phyloP scores from a whole-genome alignment of 2,797 vertebrate genomes.

The Mus caroli region DNA sequence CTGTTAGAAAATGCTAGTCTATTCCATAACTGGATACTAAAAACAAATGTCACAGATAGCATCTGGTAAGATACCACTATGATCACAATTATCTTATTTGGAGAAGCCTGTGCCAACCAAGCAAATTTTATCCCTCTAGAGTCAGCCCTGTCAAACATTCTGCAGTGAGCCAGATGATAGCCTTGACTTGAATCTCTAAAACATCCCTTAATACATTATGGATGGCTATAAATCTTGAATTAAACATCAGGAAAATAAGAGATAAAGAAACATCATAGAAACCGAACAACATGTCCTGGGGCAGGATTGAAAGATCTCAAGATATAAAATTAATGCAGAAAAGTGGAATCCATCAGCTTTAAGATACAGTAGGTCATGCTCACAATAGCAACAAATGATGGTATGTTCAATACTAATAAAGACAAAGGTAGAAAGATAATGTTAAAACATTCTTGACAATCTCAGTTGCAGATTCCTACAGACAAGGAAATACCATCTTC shows the following conservation, averaged over 20 bases:
- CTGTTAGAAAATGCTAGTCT: constrained; percentile 28
- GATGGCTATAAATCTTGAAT: background rate
- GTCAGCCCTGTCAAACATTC: background rate
- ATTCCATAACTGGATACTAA: background rate
- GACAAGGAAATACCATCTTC: background rate
- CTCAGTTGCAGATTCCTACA: background rate
- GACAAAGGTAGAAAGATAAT: background rate
- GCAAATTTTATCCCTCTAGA: background rate
- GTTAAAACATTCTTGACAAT: background rate
- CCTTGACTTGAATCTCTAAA: background rate
- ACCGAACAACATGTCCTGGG: background rate
- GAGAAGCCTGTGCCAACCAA: constrained; percentile 1
- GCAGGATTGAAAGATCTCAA: background rate
- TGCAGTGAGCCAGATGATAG: background rate
- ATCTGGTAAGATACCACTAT: background rate
- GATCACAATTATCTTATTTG: background rate
- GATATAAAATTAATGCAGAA: background rate
- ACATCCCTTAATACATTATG: background rate
- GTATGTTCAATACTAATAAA: background rate
- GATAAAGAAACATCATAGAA: background rate
- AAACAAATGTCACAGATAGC: constrained; percentile 4
- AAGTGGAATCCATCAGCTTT: background rate
- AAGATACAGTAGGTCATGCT: background rate
- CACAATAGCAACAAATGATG: background rate
- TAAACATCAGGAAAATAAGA: background rate